These are phyloP conservation scores for Takifugu bimaculatus DNA, from an alignment of 2,113 vertebrate species.

Conservation along the genomic window DNA sequence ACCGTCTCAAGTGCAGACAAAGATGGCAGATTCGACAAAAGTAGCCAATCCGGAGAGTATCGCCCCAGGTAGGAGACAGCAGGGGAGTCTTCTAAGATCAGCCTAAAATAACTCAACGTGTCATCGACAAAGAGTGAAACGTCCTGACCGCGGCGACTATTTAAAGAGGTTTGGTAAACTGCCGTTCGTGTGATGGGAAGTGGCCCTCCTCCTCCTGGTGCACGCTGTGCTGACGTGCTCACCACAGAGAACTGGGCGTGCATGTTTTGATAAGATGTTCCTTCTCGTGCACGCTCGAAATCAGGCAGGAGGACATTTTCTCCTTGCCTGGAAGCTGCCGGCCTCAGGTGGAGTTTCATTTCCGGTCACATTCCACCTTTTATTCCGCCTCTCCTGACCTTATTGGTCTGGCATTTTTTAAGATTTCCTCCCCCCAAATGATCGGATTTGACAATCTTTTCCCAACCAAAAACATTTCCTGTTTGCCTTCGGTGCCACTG, in stretches of 20 bases:
- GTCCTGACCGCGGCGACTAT: no score
- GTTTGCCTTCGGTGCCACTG: conserved; percentile 48
- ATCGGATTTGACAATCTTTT: conserved; percentile 36
- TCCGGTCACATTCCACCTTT: conserved; percentile 1
- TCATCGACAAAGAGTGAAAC: no score
- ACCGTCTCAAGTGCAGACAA: conserved; percentile 71
- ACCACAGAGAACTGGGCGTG: conserved; percentile 21
- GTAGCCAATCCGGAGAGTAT: conserved; percentile 83
- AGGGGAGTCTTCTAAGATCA: neutral
- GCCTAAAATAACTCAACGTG: no score
- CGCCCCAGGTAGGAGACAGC: conserved; percentile 80
- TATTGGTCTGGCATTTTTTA: conserved; percentile 2
- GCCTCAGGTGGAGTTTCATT: conserved; percentile 29
- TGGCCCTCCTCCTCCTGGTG: neutral
- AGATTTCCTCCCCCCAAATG: neutral
- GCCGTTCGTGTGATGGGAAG: neutral
- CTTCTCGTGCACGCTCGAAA: conserved; percentile 36
- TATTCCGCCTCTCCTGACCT: conserved; percentile 15
- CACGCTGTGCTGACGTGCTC: neutral
- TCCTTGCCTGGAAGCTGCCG: conserved; percentile 34
- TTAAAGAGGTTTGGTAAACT: no score
- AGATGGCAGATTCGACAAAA: conserved; percentile 71
- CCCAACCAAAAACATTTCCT: conserved; percentile 64
- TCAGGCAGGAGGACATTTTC: conserved; percentile 29
- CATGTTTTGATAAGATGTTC: conserved; percentile 41